Base-by-base conservation (phyloP, 2,113 vertebrate species). In the Panthera tigris region DNA sequence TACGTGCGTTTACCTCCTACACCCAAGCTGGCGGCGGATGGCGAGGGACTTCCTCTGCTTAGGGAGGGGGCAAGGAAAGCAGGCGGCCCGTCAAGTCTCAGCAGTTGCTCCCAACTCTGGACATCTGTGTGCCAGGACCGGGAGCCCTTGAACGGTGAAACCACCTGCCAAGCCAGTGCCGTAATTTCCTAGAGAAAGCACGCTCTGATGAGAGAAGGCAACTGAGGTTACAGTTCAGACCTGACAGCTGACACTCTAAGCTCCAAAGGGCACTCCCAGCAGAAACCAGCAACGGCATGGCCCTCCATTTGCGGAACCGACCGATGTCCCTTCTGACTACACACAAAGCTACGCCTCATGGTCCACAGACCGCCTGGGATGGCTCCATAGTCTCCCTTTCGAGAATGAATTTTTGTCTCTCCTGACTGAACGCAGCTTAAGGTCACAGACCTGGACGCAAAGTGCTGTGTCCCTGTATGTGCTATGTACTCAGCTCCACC, bases 141-240 rank as follows among this genome's bases (percentile, higher is more conserved):
- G 68, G 92, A 97, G 79, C 84, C 33, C 90, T 33, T 85, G n/a
- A 73, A n/a, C 85, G 66, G 78, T 18, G 55, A 73, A 50, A 61
- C 88, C 84, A 96, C 65, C 71, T 95, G 87, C 79, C 94, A 89
- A 50, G 50, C 39, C 8, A 83, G 63, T 36, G 48, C n/a, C 65
- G 41, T 41, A 6, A 87, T 85, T 97, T 92, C 96, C 96, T 95
- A 91, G 90, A 98, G 90, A 96, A 95, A 85, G 79, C 31, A 86
- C 1, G 6, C 63, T 90, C 80, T 80, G 36, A 71, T n/a, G 79
- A 82, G 41, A 86, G 57, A 48, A 78, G 92, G 69, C 87, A 92
- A 89, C 68, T 39, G 73, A 96, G 84, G 89, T 95, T 23, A 92
- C 27, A 19, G 41, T 31, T 33, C 45, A 71, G 89, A 81, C 29